phyloP scores from a whole-genome alignment of 2,797 vertebrate genomes.

The Cryptoprocta ferox region DNA sequence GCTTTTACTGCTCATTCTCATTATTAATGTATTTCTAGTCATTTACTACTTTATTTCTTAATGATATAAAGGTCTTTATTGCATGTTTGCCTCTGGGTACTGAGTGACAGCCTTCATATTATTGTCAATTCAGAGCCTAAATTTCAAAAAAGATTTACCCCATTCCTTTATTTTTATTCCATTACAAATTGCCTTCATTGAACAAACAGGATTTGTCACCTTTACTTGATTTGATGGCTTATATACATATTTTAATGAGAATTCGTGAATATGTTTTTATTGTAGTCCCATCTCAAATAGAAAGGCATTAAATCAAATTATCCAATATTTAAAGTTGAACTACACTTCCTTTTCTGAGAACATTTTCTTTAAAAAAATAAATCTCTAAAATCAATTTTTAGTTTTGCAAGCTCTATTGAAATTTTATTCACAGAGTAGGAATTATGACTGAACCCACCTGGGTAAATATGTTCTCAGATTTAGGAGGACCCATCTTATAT shows the following conservation, averaged over 20 bases:
- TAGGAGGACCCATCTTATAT: neutral
- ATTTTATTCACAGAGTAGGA: conserved; percentile 43
- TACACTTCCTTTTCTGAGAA: conserved; percentile 26
- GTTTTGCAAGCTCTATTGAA: conserved; percentile 48
- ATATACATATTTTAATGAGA: neutral
- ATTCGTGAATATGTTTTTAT: conserved; percentile 36
- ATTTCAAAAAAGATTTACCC: neutral
- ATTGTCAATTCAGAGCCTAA: neutral
- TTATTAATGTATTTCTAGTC: neutral
- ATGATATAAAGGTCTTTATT: conserved; percentile 14
- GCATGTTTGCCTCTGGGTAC: neutral
- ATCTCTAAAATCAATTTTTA: conserved; percentile 45
- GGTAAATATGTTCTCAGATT: conserved; percentile 35
- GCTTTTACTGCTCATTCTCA: neutral
- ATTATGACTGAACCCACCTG: conserved; percentile 12
- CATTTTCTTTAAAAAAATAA: conserved; percentile 5
- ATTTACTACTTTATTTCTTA: neutral
- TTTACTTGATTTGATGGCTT: neutral
- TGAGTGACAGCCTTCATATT: neutral
- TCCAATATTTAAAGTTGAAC: conserved; percentile 22
- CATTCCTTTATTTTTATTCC: neutral
- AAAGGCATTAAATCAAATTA: neutral
- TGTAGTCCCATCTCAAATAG: neutral
- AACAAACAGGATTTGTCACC: neutral
- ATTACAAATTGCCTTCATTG: neutral